Conservation (phyloP, 2,113 vertebrate genomes). For the Apodemus sylvaticus region DNA sequence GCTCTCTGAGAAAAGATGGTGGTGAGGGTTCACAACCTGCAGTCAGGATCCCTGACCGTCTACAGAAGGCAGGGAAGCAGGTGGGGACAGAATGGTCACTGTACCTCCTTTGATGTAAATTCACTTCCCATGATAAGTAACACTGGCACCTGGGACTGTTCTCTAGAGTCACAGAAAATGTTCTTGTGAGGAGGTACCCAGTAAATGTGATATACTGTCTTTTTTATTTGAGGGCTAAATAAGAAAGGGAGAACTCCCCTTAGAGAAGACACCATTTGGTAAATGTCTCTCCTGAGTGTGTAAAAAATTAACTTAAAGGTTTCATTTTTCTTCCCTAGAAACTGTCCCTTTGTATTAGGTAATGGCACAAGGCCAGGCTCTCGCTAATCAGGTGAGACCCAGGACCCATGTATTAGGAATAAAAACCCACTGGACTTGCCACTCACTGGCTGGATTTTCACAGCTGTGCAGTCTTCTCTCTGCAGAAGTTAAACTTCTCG, state of each 20-base stretch:
- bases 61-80: neutral
- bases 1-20: neutral
- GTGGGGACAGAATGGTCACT: neutral
- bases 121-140: neutral
- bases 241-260: neutral
- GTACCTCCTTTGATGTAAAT: neutral
- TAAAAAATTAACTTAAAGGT: neutral
- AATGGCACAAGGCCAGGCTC: neutral
- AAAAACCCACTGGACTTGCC: neutral
- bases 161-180: neutral
- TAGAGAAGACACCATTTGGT: neutral
- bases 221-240: neutral
- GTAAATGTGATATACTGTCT: neutral
- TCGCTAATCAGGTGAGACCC: neutral
- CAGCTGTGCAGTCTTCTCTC: no score
- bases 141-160: neutral
- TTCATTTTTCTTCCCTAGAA: neutral
- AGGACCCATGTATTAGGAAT: neutral
- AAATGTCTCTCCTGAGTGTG: neutral
- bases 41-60: neutral
- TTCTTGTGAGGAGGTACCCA: neutral
- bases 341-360: neutral
- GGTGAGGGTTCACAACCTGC: neutral
- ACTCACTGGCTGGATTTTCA: neutral
- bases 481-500: neutral